phyloP scores from a whole-genome alignment of 2,113 vertebrate genomes.

The Carollia perspicillata region DNA sequence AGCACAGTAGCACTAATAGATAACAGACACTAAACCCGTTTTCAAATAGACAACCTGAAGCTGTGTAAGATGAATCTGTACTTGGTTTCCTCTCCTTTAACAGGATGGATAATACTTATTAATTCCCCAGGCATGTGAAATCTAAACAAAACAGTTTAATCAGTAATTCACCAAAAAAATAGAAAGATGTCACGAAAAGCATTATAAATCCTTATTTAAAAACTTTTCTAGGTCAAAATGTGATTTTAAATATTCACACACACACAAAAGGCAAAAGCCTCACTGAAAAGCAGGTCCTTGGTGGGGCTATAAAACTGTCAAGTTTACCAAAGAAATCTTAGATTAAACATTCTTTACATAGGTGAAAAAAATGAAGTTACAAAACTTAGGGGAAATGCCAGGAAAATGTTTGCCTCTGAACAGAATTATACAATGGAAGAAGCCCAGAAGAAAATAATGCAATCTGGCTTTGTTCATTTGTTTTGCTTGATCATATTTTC shows the following conservation, averaged over 20 bases:
- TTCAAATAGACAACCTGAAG: not conserved
- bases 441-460: not conserved
- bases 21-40: not conserved
- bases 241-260: conserved; percentile 31
- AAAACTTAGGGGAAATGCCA: not conserved
- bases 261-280: not conserved
- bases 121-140: not conserved
- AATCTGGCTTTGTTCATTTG: not conserved
- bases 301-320: not conserved
- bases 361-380: not conserved
- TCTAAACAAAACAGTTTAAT: conserved; percentile 27
- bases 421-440: not conserved
- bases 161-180: not conserved
- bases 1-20: not conserved
- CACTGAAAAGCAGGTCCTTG: not conserved
- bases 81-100: not conserved
- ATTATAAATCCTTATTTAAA: conserved; percentile 1
- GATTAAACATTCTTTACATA: not conserved
- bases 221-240: conserved; percentile 5
- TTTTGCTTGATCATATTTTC: not conserved
- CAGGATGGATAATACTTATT: not conserved
- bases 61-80: not conserved
- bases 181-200: not conserved
- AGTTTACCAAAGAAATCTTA: not conserved
- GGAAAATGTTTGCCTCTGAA: not conserved